These are phyloP conservation scores for Halocynthia roretzi DNA, from an alignment of 23 tunicate species.

Conservation along the genomic window DNA sequence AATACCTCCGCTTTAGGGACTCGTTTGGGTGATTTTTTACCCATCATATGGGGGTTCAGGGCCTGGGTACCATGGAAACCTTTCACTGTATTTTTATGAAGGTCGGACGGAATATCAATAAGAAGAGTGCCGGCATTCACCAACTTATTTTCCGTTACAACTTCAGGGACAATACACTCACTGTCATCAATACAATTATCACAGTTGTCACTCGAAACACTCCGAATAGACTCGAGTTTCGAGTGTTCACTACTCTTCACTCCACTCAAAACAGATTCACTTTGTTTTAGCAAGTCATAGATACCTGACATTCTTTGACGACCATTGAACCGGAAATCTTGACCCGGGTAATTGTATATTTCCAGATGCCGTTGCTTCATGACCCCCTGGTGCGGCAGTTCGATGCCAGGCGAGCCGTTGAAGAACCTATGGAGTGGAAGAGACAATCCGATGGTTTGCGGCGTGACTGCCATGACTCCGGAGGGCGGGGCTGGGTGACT, in stretches of 20 bases:
- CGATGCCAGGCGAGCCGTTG: conserved; percentile 11
- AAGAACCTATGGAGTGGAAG: conserved; percentile 64
- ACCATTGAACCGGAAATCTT: conserved; percentile 29
- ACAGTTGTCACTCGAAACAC: too few species aligned
- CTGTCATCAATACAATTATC: too few species aligned
- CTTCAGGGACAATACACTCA: conserved; percentile 6
- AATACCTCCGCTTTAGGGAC: conserved; percentile 10
- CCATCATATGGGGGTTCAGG: too few species aligned
- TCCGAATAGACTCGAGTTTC: too few species aligned
- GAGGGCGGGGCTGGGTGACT: conserved; percentile 37
- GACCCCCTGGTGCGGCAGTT: conserved; percentile 12
- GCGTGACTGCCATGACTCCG: conserved; percentile 59
- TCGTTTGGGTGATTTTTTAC: conserved; percentile 6
- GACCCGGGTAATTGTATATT: conserved; percentile 29
- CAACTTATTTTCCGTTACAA: background rate
- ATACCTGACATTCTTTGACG: conserved; percentile 78
- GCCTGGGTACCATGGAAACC: too few species aligned
- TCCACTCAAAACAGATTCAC: conserved; percentile 47
- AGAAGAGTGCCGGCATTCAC: background rate
- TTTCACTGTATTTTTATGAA: too few species aligned
- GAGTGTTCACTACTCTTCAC: conserved; percentile 9
- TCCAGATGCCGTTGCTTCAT: conserved; percentile 8
- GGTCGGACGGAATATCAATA: background rate
- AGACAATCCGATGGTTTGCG: conserved; percentile 69
- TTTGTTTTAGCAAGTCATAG: conserved; percentile 52